Percentiles rank a stretch among this genome's conserved stretches.
phyloP scores from a whole-genome alignment of 2,888 invertebrate species.

The Cephus pulcher region DNA sequence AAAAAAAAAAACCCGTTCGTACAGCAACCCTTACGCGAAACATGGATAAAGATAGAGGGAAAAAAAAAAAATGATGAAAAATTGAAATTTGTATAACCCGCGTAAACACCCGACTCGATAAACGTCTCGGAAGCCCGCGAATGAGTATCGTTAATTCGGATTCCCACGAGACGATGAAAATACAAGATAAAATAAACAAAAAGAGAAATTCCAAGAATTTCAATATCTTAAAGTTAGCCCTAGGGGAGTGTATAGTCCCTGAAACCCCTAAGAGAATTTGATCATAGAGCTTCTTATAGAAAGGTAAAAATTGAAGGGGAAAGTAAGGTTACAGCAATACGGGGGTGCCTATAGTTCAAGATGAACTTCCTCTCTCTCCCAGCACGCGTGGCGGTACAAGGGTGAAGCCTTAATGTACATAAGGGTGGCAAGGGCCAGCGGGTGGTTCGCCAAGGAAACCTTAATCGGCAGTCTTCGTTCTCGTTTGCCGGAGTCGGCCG shows the following conservation, averaged over 20 bases:
- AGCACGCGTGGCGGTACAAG: no score
- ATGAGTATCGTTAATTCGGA: not conserved
- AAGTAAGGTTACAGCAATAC: no score
- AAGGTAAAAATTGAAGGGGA: not conserved
- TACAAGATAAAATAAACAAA: not conserved
- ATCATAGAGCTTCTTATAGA: not conserved
- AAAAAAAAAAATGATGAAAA: not conserved
- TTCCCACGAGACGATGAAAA: not conserved
- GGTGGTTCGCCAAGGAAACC: not conserved
- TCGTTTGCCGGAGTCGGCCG: not conserved
- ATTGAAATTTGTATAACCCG: not conserved
- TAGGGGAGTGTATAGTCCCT: not conserved
- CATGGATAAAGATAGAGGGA: not conserved
- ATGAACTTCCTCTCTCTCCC: no score
- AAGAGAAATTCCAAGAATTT: not conserved
- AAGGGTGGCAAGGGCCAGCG: not conserved
- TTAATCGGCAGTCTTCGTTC: not conserved
- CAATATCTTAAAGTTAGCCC: not conserved
- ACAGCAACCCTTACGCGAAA: not conserved
- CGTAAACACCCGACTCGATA: no score
- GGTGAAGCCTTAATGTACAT: not conserved
- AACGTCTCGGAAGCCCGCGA: not conserved
- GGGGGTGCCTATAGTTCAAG: no score
- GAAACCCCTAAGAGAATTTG: not conserved
- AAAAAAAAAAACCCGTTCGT: not conserved